Percentiles rank a stretch among this genome's conserved stretches.
These are phyloP conservation scores for Lepas anatifera DNA, from an alignment of 2,888 invertebrate genomes.

Conservation along the genomic window DNA sequence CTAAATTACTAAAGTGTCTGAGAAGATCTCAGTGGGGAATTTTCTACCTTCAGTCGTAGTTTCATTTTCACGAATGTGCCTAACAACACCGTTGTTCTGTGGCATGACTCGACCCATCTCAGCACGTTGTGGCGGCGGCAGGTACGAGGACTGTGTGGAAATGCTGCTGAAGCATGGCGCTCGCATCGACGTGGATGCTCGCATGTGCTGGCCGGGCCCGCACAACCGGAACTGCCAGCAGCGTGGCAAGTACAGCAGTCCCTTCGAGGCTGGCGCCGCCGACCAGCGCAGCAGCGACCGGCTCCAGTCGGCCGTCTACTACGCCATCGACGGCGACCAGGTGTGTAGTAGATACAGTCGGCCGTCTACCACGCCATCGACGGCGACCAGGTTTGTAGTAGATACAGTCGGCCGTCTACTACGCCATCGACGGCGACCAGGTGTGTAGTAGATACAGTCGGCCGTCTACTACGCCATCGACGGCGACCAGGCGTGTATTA, in stretches of 20 bases:
- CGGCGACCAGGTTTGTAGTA: too few species aligned
- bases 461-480: conserved; percentile 58
- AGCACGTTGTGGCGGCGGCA: too few species aligned
- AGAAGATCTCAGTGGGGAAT: too few species aligned
- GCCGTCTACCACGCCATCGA: conserved; percentile 17
- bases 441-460: conserved; percentile 47
- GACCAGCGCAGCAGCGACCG: conserved; percentile 37
- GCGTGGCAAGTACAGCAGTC: conserved; percentile 44
- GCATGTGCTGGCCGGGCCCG: conserved; percentile 62
- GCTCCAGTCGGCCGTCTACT: conserved; percentile 55
- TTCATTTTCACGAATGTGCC: too few species aligned
- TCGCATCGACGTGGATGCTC: conserved; percentile 53
- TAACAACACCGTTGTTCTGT: too few species aligned
- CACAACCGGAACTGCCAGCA: conserved; percentile 58
- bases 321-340: conserved; percentile 59
- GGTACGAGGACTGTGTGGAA: conserved; percentile 54
- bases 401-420: conserved; percentile 57
- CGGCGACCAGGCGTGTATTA: conserved; percentile 59
- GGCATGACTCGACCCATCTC: too few species aligned
- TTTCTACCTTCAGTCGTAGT: too few species aligned
- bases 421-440: conserved; percentile 59
- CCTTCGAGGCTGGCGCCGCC: conserved; percentile 13
- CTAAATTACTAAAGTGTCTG: too few species aligned
- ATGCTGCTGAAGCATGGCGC: conserved; percentile 54
- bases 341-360: conserved; percentile 33